Percentiles rank a stretch among this genome's conserved stretches.
phyloP scores from a whole-genome alignment of 2,113 vertebrate species.

The Podarcis cretensis region DNA sequence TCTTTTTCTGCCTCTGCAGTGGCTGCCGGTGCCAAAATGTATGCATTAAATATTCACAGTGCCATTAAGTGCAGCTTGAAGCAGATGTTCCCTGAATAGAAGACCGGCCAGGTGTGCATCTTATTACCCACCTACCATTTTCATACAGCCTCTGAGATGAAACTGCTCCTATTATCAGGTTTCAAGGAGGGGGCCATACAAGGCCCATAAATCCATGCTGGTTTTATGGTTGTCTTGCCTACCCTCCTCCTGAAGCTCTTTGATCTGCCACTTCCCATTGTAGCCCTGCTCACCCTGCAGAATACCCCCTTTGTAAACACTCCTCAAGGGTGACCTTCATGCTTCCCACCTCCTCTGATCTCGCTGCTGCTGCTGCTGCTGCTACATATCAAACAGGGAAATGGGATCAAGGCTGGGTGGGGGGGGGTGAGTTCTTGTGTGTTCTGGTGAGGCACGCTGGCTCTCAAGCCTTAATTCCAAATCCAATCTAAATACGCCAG shows the following conservation, averaged over 20 bases:
- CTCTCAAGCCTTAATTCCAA: slow-evolving; percentile 50
- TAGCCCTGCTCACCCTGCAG: not conserved
- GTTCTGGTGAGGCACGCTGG: slow-evolving; percentile 39
- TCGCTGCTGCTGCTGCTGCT: slow-evolving; percentile 26
- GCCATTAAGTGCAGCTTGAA: too few species aligned
- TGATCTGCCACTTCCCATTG: slow-evolving; percentile 55
- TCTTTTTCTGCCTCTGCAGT: too few species aligned
- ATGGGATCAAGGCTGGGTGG: not conserved
- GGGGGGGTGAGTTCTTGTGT: slow-evolving; percentile 41
- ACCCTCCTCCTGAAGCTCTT: slow-evolving; percentile 38
- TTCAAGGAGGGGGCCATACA: slow-evolving; percentile 6
- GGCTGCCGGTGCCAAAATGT: too few species aligned
- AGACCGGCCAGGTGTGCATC: too few species aligned
- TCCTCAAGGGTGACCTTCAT: slow-evolving; percentile 52
- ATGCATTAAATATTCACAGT: too few species aligned
- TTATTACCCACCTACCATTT: not conserved
- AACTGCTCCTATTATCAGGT: not conserved
- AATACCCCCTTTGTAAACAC: slow-evolving; percentile 43
- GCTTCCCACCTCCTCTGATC: slow-evolving; percentile 62
- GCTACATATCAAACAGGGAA: slow-evolving; percentile 60
- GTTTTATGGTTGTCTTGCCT: slow-evolving; percentile 33
- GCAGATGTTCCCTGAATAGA: too few species aligned
- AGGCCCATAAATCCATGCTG: slow-evolving; percentile 10
- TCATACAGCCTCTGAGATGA: slow-evolving; percentile 25
- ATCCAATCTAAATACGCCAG: slow-evolving; percentile 56